These are phyloP conservation scores for western clawed frog (Xenopus tropicalis) DNA, from an alignment of 2,113 vertebrate genomes.

Conservation along the genomic window UCB_Xtro_10.0 CM004443.2:211299001-211299500, in stretches of 20 bases:
- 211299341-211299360: conserved; percentile 38
- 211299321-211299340: conserved; percentile 52
- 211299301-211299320: conserved; percentile 53
- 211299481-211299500: conserved; percentile 42
- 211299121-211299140: too few species aligned
- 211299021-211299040: too few species aligned
- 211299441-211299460: conserved; percentile 43
- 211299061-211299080: too few species aligned
- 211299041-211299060: too few species aligned
- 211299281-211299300: conserved; percentile 69
- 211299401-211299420: conserved; percentile 44
- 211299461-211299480: conserved; percentile 48
- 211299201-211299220: too few species aligned
- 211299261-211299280: conserved; percentile 76
- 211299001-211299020: too few species aligned
- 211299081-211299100: too few species aligned
- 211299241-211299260: conserved; percentile 74
- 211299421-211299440: conserved; percentile 49
- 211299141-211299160: too few species aligned
- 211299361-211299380: conserved; percentile 29
- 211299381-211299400: too few species aligned
- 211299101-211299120: too few species aligned
- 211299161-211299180: too few species aligned
- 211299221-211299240: conserved; percentile 59
- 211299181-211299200: too few species aligned